Conservation (phyloP, 2,797 vertebrate species). For the Nannoperca australis region DNA sequence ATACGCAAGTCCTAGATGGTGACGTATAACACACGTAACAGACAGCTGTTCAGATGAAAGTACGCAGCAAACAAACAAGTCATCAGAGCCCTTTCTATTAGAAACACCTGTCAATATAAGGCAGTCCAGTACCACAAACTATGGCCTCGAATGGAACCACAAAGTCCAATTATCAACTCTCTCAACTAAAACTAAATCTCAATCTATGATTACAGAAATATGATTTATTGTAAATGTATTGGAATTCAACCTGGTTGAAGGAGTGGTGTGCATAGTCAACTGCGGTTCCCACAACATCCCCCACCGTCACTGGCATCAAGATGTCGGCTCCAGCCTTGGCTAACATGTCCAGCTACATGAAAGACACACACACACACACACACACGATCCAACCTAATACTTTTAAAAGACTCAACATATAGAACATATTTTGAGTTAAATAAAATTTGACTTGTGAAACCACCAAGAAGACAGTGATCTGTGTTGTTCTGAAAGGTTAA, state of each 20-base stretch:
- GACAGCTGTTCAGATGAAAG: neutral
- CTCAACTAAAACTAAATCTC: neutral
- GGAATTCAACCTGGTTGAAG: conserved; percentile 83
- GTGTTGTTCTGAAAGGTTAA: neutral
- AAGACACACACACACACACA: conserved; percentile 35
- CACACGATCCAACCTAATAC: neutral
- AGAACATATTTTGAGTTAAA: neutral
- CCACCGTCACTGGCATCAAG: conserved; percentile 84
- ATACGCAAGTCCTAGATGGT: conserved; percentile 82
- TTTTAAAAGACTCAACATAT: neutral
- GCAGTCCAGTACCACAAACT: neutral
- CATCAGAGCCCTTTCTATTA: neutral
- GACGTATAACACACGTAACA: conserved; percentile 1
- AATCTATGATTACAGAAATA: neutral
- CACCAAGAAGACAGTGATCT: neutral
- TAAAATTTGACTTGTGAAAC: neutral
- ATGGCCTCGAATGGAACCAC: neutral
- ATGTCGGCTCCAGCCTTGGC: conserved; percentile 85
- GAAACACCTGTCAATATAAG: neutral
- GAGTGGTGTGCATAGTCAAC: conserved; percentile 87
- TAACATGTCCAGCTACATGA: conserved; percentile 84
- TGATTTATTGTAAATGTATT: neutral
- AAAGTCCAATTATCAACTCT: neutral
- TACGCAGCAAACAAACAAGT: neutral
- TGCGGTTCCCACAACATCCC: conserved; percentile 83